A percentile compares a stretch with the other conserved stretches of the same genome.
These are phyloP conservation scores for Grammomys dolichurus DNA, from an alignment of 2,113 vertebrate genomes.

Conservation along the genomic window DNA sequence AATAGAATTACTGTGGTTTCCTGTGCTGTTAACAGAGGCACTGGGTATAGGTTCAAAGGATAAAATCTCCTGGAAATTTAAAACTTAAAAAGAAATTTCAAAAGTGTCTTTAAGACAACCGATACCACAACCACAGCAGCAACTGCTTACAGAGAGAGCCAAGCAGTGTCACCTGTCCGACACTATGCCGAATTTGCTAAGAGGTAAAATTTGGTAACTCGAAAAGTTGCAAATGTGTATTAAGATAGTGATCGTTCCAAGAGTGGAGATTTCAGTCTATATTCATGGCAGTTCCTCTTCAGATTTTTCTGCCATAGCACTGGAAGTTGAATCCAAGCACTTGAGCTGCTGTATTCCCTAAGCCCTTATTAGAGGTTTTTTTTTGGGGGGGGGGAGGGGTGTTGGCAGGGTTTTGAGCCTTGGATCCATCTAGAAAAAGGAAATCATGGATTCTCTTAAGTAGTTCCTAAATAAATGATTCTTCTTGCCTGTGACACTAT, in stretches of 20 bases:
- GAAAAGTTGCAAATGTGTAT: background rate
- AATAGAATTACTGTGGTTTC: background rate
- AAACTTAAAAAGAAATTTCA: background rate
- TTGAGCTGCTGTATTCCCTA: background rate
- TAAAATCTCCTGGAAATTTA: constrained; percentile 13
- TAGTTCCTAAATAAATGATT: constrained; percentile 1
- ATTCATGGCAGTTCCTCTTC: background rate
- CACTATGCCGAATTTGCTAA: background rate
- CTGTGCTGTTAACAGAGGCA: background rate
- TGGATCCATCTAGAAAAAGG: background rate
- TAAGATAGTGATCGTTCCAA: background rate
- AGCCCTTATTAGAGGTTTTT: background rate
- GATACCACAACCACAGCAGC: background rate
- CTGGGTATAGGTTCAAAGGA: background rate
- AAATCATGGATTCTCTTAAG: background rate
- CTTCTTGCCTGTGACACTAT: background rate
- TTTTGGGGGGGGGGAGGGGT: background rate
- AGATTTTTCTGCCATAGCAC: background rate
- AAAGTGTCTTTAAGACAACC: background rate
- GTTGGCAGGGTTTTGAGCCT: background rate
- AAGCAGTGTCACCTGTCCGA: background rate
- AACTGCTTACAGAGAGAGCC: background rate
- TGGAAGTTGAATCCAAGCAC: background rate
- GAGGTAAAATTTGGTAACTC: constrained; percentile 10
- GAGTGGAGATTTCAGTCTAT: background rate